Base-by-base conservation (phyloP, 2,888 invertebrate species). In the Spilosoma lubricipeda region DNA sequence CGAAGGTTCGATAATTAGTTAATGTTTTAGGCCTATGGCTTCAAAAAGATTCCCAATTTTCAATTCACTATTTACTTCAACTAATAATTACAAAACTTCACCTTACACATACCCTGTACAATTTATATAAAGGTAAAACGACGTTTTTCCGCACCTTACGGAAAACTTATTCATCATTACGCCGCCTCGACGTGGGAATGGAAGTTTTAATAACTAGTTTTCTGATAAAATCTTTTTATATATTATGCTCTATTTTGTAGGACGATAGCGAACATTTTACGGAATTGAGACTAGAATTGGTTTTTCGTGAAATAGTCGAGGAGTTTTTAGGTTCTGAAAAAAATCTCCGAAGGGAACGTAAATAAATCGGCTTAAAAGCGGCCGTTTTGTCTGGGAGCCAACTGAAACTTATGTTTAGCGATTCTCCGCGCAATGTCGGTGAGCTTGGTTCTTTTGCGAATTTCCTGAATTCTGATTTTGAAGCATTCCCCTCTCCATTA, bases 151-250 rank as follows among this genome's bases (percentile, higher is more conserved):
- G n/a, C 20, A 52, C 27, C 15, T 45, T 59, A 64, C 71, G 63
- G 27, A 77, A 20, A 82, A 82, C 79, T 81, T 84, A 48, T 48
- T 20, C 48, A 74, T 74, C 82, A 82, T 76, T 76, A 75, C 78
- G 65, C 56, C 59, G 70, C 71, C 63, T 59, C 70, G 68, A 70
- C 75, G 73, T 71, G 77, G 75, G 72, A 80, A 81, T 76, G 79
- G 70, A 82, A 86, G 73, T 86, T 84, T 85, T 85, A 86, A 85
- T 84, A 84, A 83, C 84, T 80, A 79, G 74, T 81, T 77, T 76
- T 65, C 77, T 73, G 59, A 72, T 77, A 74, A 79, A 78, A 77
- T 39, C 59, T 70, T 80, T 80, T 78, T 79, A 79, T 80, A 83
- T 77, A 77, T 70, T 67, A 72, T 67, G 71, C 70, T 70, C 79